Evolutionary conservation across 1,140 invertebrate genomes (phyloP), one percentile per base, ranked within the genome.

Genomic region (Drosophila rhopaloa): DNA sequence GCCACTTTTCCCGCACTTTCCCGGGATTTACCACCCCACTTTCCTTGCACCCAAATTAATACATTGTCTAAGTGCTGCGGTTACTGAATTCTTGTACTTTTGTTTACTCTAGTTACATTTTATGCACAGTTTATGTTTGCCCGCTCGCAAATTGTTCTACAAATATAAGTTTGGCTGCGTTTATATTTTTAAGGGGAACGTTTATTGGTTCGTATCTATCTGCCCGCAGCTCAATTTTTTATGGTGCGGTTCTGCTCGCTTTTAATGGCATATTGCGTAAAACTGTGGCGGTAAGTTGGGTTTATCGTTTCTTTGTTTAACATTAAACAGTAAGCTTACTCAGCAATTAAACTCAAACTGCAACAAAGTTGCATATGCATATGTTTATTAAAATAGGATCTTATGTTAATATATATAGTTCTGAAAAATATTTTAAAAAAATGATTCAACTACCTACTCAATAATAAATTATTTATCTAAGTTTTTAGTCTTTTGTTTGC

Each of bases 51-150:
- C 16, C 14, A 71, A 71, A 71, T 57, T 29, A 71, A 71, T 58
- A 71, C 68, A 71, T 71, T 71, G 44, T 50, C 66, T 50, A 44
- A 73, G 56, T 60, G 29, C 40, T 72, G 68, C 35, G 46, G 47
- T 53, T 40, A 6, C 32, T 38, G 48, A 19, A 29, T 41, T 53
- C 41, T 19, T 38, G 55, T 60, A 41, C 57, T 51, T 41, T 19
- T 73, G 48, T 47, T 73, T 60, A 61, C 47, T 73, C 14, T 40
- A 54, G 70, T 73, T 61, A 73, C 70, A 73, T 73, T 73, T 73
- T 61, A 61, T 74, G 47, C 38, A 44, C 47, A 40, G 24, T 53
- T 73, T 60, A 73, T 73, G 55, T 37, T 71, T 14, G 62, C 16
- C 35, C 2, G 24, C 5, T 8, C 53, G 27, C 7, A 62, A 59